Evolutionary conservation across 1,140 invertebrate species (phyloP), one percentile per base, ranked within the genome.

Genomic region (Cyclina sinensis): DNA sequence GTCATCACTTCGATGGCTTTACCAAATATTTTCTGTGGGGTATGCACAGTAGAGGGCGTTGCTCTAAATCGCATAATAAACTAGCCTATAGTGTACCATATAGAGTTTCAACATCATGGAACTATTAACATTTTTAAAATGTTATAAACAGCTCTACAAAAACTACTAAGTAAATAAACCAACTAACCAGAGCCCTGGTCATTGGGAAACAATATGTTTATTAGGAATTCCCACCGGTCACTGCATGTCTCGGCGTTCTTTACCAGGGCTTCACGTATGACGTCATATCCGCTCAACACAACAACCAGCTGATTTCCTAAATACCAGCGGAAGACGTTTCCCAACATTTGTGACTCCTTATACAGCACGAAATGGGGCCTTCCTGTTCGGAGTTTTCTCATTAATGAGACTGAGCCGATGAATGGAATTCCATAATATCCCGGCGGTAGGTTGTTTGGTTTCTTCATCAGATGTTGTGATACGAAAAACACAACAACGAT

Each of bases 251-350:
- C 85, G 39, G 62, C 70, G 24, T 90, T 90, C 59, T 88, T 88
- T 16, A 90, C 86, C 3, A 90, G 46, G 16, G 90, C 90, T 54
- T 90, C 90, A 30, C 70, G 35, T 5, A 90, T 85, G 54, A 82
- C 57, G 37, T 89, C 86, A 90, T 85, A 90, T 68, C 90, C 90
- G 37, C 73, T 85, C 5, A 90, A 27, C n/a, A 89, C 81, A 18
- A 90, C 62, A 9, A 89, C 12, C 2, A 89, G 51, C 30, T 79
- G 62, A 37, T 27, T 79, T n/a, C 90, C 90, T 24, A 84, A 16
- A 43, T 81, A 86, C 24, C 84, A 81, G 32, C 81, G 62, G 43
- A 79, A 89, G 0, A 90, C 81, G 32, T 81, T 46, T 21, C 90
- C 90, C 12, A 48, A 48, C 12, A n/a, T 12, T 48, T 78, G 48